Evolutionary conservation across 2,888 invertebrate genomes (phyloP).

Genomic region (Orthosia cruda): DNA sequence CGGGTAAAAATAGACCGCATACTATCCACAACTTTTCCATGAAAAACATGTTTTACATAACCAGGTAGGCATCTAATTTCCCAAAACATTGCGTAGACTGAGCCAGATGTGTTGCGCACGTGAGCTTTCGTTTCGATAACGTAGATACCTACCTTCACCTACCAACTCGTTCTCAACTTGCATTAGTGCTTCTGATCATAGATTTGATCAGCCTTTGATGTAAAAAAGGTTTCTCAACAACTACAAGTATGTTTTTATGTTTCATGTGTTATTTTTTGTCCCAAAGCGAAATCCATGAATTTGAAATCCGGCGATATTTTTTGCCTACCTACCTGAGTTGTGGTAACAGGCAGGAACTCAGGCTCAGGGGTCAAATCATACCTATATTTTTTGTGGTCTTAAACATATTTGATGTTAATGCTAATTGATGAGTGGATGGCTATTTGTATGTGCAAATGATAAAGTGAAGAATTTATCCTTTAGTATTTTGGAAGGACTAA

Average conservation of each 20-base stretch:
- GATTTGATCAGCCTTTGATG: conserved; percentile 21
- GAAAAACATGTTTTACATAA: conserved; percentile 28
- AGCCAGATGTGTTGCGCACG: conserved; percentile 38
- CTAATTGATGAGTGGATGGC: conserved; percentile 11
- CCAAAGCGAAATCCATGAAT: not conserved
- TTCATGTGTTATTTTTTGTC: conserved; percentile 2
- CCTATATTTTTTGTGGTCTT: conserved; percentile 5
- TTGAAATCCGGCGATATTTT: conserved; percentile 9
- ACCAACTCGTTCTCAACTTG: conserved; percentile 36
- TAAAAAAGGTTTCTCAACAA: conserved; percentile 30
- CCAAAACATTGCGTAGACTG: conserved; percentile 38
- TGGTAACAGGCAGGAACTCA: conserved; percentile 5
- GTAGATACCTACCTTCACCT: conserved; percentile 4
- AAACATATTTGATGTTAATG: conserved; percentile 1
- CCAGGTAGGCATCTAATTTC: conserved; percentile 25
- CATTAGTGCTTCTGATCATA: conserved; percentile 10
- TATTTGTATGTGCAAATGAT: not conserved
- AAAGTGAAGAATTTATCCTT: not conserved
- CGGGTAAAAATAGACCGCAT: conserved; percentile 14
- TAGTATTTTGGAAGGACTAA: conserved; percentile 1
- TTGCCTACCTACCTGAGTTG: conserved; percentile 2
- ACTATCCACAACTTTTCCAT: conserved; percentile 28
- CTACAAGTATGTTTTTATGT: conserved; percentile 21
- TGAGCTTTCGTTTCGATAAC: conserved; percentile 20
- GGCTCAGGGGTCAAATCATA: not conserved